These are phyloP conservation scores for Pseudocheirus occidentalis DNA, from an alignment of 2,797 vertebrate genomes.

Conservation along the genomic window DNA sequence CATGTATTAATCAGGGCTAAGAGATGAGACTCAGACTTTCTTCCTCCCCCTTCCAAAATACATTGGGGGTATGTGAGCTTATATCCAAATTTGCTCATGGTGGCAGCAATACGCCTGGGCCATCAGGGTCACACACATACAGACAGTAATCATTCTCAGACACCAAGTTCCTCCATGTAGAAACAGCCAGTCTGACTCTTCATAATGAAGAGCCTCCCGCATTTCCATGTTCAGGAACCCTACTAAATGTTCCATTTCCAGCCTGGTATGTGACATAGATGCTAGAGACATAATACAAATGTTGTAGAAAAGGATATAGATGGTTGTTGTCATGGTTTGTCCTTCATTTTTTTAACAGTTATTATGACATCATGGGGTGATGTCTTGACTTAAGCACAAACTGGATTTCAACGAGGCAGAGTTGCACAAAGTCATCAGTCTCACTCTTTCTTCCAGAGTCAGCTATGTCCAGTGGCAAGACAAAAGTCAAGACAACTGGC, in stretches of 20 bases:
- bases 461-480: no score
- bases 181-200: slow-evolving; percentile 94
- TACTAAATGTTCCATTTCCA: slow-evolving; percentile 94
- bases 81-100: slow-evolving; percentile 94
- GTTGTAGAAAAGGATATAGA: slow-evolving; percentile 96
- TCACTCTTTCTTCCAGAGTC: no score
- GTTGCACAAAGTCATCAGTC: no score
- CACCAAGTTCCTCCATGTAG: slow-evolving; percentile 92
- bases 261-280: slow-evolving; percentile 98
- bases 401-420: no score
- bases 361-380: no score
- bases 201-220: slow-evolving; percentile 93
- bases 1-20: slow-evolving; percentile 93
- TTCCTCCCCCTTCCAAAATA: slow-evolving; percentile 89
- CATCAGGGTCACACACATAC: slow-evolving; percentile 91
- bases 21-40: slow-evolving; percentile 83
- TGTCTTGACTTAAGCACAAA: no score
- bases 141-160: slow-evolving; percentile 94
- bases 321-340: slow-evolving; percentile 80
- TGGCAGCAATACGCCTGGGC: slow-evolving; percentile 90
- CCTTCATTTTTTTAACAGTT: no score
- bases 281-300: slow-evolving; percentile 95
- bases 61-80: slow-evolving; percentile 91
- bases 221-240: slow-evolving; percentile 95
- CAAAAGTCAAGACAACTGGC: no score